Percentiles rank a stretch among this genome's conserved stretches.
These are phyloP conservation scores for Micromys minutus DNA, from an alignment of 2,113 vertebrate genomes.

Conservation along the genomic window DNA sequence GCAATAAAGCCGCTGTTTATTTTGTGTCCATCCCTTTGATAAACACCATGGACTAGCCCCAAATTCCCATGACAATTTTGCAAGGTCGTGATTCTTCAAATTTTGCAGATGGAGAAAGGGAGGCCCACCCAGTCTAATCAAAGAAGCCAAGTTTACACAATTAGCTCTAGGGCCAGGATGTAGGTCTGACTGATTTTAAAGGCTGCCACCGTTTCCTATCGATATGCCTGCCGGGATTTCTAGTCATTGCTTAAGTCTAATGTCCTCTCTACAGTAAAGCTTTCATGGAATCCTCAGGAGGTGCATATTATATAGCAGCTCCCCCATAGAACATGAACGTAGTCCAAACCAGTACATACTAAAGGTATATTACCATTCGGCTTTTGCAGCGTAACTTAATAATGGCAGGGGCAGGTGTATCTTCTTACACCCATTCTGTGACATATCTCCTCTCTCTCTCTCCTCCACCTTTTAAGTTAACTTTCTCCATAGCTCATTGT, in stretches of 20 bases:
- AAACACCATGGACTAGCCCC: not conserved
- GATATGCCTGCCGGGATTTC: not conserved
- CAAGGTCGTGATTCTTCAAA: not conserved
- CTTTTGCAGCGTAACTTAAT: not conserved
- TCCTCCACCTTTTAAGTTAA: not conserved
- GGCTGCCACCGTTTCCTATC: not conserved
- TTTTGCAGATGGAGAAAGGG: slow-evolving; percentile 12
- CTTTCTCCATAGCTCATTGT: slow-evolving; percentile 20
- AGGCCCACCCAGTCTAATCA: not conserved
- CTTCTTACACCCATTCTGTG: not conserved
- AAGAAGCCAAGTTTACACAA: not conserved
- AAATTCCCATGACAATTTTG: not conserved
- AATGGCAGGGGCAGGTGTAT: not conserved
- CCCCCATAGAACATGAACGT: not conserved
- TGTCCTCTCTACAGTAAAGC: not conserved
- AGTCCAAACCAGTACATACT: not conserved
- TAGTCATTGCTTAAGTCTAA: not conserved
- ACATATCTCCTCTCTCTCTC: not conserved
- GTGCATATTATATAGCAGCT: not conserved
- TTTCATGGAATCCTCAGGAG: slow-evolving; percentile 18
- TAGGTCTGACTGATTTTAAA: not conserved
- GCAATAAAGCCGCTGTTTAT: not conserved
- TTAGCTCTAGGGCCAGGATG: not conserved
- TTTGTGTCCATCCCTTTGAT: not conserved
- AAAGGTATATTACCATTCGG: not conserved